A percentile compares a stretch with the other conserved stretches of the same genome.
Conservation (phyloP, 2,888 invertebrate genomes). For the Spilarctia lutea region DNA sequence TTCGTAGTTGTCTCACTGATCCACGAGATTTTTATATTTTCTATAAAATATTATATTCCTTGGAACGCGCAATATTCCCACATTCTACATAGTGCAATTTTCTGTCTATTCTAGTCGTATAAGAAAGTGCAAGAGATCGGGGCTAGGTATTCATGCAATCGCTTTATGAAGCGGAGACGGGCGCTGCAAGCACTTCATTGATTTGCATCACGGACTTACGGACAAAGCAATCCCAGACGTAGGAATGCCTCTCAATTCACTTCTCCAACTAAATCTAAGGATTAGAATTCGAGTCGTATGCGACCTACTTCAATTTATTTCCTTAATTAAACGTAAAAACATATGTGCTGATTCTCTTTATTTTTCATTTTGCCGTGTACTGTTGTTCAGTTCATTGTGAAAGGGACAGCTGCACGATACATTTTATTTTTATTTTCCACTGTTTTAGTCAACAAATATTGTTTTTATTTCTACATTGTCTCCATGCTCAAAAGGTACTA, state of each 20-base stretch:
- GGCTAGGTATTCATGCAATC: conserved; percentile 63
- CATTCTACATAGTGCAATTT: conserved; percentile 52
- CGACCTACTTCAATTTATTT: conserved; percentile 61
- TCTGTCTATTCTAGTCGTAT: conserved; percentile 55
- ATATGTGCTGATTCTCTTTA: neutral
- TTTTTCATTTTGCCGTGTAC: neutral
- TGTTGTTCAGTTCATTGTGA: neutral
- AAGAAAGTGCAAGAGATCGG: conserved; percentile 58
- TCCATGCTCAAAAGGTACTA: neutral
- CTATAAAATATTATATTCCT: conserved; percentile 59
- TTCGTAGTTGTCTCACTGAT: conserved; percentile 51
- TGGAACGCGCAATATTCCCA: conserved; percentile 52
- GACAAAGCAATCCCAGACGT: conserved; percentile 65
- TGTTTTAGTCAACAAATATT: conserved; percentile 1
- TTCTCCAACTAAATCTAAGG: conserved; percentile 68
- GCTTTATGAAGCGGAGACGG: conserved; percentile 63
- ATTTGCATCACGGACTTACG: conserved; percentile 75
- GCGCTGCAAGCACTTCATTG: conserved; percentile 67
- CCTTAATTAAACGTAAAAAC: conserved; percentile 40
- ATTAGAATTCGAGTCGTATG: conserved; percentile 67
- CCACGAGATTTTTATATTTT: conserved; percentile 56
- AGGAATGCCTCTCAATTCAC: conserved; percentile 72
- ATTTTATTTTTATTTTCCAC: neutral
- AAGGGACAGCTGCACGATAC: neutral
- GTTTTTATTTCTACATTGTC: neutral